Evolutionary conservation across 1,140 invertebrate species (phyloP).

Genomic region (Sycophila sp.): DNA sequence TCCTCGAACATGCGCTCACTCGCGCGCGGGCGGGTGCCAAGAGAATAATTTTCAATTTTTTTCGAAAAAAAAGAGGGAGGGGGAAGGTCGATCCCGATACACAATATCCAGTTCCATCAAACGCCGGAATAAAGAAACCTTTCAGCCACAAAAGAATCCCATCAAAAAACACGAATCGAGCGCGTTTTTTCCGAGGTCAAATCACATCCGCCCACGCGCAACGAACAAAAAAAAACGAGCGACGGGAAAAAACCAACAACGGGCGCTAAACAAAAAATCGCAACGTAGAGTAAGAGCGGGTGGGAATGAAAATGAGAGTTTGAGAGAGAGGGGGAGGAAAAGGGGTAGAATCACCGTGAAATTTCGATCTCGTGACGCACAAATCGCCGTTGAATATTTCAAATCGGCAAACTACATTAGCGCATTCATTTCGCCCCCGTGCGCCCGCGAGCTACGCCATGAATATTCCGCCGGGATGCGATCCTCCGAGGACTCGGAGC

Average conservation of each 20-base stretch:
- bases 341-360: slow-evolving; percentile 45
- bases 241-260: not conserved
- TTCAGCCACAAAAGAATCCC: not conserved
- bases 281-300: not conserved
- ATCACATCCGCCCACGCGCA: not conserved
- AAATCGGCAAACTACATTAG: slow-evolving; percentile 29
- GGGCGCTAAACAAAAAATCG: too few species aligned
- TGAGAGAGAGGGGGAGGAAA: not conserved
- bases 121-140: slow-evolving; percentile 3
- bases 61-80: not conserved
- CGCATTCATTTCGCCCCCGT: slow-evolving; percentile 2
- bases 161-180: slow-evolving; percentile 9
- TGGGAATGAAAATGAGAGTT: not conserved
- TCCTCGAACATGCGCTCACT: not conserved
- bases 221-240: not conserved
- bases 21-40: not conserved
- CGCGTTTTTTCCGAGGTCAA: not conserved
- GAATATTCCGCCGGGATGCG: slow-evolving; percentile 20
- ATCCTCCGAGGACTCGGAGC: not conserved
- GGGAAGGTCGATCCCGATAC: not conserved
- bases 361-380: slow-evolving; percentile 48
- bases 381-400: slow-evolving; percentile 33
- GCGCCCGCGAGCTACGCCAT: not conserved
- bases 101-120: not conserved
- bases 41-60: slow-evolving; percentile 12